Evolutionary conservation across 2,113 vertebrate genomes (phyloP).

Genomic region (Chionodraco myersi): DNA sequence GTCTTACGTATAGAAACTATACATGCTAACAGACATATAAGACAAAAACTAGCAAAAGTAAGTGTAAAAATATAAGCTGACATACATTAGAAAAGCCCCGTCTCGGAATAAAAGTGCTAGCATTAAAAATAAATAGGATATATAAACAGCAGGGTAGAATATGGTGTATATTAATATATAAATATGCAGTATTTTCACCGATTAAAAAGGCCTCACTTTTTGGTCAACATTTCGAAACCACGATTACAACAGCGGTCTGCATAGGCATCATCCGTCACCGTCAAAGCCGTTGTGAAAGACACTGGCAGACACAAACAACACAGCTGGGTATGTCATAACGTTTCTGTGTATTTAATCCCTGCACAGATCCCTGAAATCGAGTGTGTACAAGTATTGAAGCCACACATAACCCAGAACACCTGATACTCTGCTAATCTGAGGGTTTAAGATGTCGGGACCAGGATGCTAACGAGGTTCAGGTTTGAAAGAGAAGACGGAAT

Average conservation of each 20-base stretch:
- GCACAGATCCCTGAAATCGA: background rate
- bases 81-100: too few species aligned
- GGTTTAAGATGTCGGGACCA: background rate
- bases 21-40: too few species aligned
- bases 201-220: background rate
- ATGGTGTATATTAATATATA: too few species aligned
- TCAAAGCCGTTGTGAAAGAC: slow-evolving; percentile 46
- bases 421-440: too few species aligned
- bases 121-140: too few species aligned
- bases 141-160: too few species aligned
- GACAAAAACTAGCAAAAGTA: too few species aligned
- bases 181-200: background rate
- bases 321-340: background rate
- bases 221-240: background rate
- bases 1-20: too few species aligned
- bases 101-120: too few species aligned
- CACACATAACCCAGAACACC: background rate
- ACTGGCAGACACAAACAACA: slow-evolving; percentile 12
- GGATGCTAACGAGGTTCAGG: background rate
- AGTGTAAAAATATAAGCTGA: too few species aligned
- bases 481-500: background rate
- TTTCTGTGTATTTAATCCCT: background rate
- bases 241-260: slow-evolving; percentile 2
- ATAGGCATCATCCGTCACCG: background rate
- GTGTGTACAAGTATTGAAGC: background rate